Evolutionary conservation across 2,113 vertebrate genomes (phyloP), one percentile per base, ranked within the genome.

Genomic region (Paraplagusia blochii): DNA sequence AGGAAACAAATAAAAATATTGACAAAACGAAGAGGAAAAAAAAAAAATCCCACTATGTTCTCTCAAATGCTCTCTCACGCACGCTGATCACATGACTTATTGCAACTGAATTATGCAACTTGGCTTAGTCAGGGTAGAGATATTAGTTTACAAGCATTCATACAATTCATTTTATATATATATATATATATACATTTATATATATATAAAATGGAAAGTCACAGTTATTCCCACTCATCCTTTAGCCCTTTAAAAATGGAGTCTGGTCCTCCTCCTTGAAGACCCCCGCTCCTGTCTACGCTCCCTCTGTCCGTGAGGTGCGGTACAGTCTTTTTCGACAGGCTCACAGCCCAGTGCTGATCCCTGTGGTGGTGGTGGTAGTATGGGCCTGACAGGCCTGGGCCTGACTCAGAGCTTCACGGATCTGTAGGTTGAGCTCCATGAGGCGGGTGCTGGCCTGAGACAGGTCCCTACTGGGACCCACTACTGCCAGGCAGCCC

Each of bases 401-500:
- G 44, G 94, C 93, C 81, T 81, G 82, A 67, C 93, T 93, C 44
- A 98, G 90, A 40, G 94, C 94, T 86, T 97, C 94, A 2, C 95
- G 88, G 72, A 99, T 98, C 90, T 98, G 95, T 58, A 99, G 90
- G 75, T 99, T 99, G 34, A 99, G 92, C 82, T 98, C 94, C 93
- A 97, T 99, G 77, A 99, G 88, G 78, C 95, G 96, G 48, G 88
- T 86, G 87, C 88, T 94, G 54, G 94, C 95, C 88, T 95, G 93
- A 11, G 94, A 95, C 89, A 93, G 92, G 63, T 98, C 95, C 69
- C 94, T 90, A 87, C 94, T 95, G 51, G 93, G 94, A 52, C 95
- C 94, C 18, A 98, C 90, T 13, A 99, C 90, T 0, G 96, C 96
- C 19, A 99, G 80, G 86, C 94, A 96, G 44, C 97, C 97, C 0